Conservation (phyloP, 2,888 invertebrate genomes). For the Brachynemurus nebulosus region DNA sequence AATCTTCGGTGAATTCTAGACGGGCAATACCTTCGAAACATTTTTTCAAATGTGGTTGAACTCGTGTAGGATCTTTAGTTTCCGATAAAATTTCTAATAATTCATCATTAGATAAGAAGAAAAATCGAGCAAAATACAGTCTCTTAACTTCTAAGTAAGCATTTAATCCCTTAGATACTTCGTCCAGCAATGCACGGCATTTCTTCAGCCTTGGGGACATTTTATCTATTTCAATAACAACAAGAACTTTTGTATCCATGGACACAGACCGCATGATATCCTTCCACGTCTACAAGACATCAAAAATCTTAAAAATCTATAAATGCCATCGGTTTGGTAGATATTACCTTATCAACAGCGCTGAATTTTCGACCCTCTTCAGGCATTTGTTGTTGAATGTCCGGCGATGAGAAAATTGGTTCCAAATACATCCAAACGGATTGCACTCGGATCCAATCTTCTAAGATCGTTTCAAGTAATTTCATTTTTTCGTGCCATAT, state of each 20-base stretch:
- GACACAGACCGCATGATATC: conserved; percentile 81
- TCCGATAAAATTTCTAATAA: conserved; percentile 88
- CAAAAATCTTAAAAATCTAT: background rate
- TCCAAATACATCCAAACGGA: conserved; percentile 95
- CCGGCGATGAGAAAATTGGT: conserved; percentile 92
- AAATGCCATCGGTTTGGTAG: background rate
- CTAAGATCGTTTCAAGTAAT: conserved; percentile 80
- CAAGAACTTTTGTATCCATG: conserved; percentile 65
- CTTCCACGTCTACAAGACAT: conserved; percentile 61
- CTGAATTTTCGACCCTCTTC: conserved; percentile 91
- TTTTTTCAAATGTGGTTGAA: conserved; percentile 91
- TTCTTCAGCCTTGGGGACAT: conserved; percentile 82
- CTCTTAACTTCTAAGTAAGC: conserved; percentile 92
- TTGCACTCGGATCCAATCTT: conserved; percentile 92
- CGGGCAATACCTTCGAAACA: conserved; percentile 91
- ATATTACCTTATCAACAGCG: conserved; percentile 75
- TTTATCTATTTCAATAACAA: conserved; percentile 79
- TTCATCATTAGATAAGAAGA: conserved; percentile 94
- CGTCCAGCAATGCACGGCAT: conserved; percentile 72
- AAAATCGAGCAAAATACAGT: conserved; percentile 86
- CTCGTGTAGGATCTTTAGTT: conserved; percentile 90
- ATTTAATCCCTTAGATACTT: conserved; percentile 86
- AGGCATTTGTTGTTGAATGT: conserved; percentile 95
- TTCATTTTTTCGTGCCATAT: conserved; percentile 82
- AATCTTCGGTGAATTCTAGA: conserved; percentile 70